Conservation (phyloP, 2,113 vertebrate genomes). For the Clarias gariepinus region DNA sequence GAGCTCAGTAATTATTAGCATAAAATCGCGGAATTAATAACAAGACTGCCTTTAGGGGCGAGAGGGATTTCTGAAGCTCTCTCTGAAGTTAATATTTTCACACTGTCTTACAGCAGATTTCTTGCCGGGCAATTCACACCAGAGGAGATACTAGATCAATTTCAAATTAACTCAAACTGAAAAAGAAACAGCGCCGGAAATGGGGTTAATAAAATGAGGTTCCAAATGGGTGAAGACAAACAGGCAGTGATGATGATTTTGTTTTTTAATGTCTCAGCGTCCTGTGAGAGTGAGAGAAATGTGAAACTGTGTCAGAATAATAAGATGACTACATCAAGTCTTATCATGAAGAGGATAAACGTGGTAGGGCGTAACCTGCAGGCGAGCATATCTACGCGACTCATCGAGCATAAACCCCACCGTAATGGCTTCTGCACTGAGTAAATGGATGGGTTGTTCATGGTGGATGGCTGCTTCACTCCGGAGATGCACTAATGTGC, state of each 20-base stretch:
- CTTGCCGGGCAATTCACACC: constrained; percentile 10
- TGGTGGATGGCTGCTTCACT: constrained; percentile 26
- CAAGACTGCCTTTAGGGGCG: constrained; percentile 7
- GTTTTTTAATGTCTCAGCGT: not conserved
- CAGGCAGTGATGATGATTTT: not conserved
- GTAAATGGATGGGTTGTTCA: constrained; percentile 44
- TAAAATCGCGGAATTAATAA: constrained; percentile 30
- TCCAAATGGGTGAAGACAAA: constrained; percentile 22
- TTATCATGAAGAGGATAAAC: constrained; percentile 28
- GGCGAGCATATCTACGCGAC: constrained; percentile 11
- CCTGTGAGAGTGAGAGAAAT: constrained; percentile 18
- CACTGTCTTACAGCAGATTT: constrained; percentile 10
- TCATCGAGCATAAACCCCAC: constrained; percentile 33
- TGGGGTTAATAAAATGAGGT: constrained; percentile 39
- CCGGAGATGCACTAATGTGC: constrained; percentile 33
- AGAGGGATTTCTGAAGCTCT: constrained; percentile 12
- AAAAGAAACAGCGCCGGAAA: constrained; percentile 35
- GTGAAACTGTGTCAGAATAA: constrained; percentile 31
- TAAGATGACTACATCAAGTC: constrained; percentile 30
- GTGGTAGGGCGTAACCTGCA: not conserved
- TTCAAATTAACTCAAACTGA: constrained; percentile 42
- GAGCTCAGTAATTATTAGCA: constrained; percentile 33
- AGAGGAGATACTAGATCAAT: constrained; percentile 33
- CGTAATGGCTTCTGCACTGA: constrained; percentile 39
- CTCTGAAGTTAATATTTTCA: constrained; percentile 18